Evolutionary conservation across 2,113 vertebrate species (phyloP).

Genomic region (Porphyrio hochstetteri): DNA sequence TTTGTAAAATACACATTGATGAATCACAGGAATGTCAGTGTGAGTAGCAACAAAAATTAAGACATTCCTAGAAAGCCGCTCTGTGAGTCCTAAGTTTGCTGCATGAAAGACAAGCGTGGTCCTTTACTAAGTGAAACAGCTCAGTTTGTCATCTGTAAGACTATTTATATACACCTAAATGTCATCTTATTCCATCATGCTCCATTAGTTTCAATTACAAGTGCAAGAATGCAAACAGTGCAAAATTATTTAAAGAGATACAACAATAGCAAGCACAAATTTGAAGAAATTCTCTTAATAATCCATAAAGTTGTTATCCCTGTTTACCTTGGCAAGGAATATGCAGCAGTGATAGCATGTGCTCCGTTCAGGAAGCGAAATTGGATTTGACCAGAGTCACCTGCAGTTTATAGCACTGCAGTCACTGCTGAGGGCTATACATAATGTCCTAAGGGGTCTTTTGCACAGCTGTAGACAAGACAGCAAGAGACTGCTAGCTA

Average conservation of each 20-base stretch:
- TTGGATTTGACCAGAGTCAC: slow-evolving; percentile 73
- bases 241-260: slow-evolving; percentile 29
- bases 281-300: slow-evolving; percentile 49
- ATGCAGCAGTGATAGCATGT: slow-evolving; percentile 24
- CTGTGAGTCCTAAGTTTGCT: background rate
- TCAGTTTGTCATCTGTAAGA: background rate
- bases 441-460: slow-evolving; percentile 47
- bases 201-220: background rate
- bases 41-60: background rate
- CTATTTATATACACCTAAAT: background rate
- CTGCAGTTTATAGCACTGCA: slow-evolving; percentile 75
- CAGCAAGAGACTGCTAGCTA: slow-evolving; percentile 57
- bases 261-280: background rate
- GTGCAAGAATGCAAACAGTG: background rate
- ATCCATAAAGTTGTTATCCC: slow-evolving; percentile 26
- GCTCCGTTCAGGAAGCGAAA: slow-evolving; percentile 45
- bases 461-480: slow-evolving; percentile 63
- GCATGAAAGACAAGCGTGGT: background rate
- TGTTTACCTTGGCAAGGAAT: slow-evolving; percentile 77
- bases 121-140: background rate
- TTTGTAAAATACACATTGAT: background rate
- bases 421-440: slow-evolving; percentile 43
- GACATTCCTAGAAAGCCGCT: slow-evolving; percentile 14
- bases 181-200: background rate
- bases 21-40: background rate